These are phyloP conservation scores for Ladona fulva DNA, from an alignment of 1,140 invertebrate species.

Conservation along the genomic window DNA sequence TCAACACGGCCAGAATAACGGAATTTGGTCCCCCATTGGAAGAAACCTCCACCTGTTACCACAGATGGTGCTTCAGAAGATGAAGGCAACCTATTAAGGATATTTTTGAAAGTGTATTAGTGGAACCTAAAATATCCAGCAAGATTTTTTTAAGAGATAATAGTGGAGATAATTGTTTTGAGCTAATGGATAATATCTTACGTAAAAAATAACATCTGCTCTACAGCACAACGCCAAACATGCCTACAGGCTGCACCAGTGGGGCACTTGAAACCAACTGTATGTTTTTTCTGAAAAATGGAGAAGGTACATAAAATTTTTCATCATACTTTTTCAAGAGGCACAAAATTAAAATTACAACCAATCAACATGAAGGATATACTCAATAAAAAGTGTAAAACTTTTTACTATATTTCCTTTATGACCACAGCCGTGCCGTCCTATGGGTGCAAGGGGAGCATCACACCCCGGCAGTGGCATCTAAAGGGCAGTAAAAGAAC, in stretches of 20 bases:
- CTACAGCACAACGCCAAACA: constrained; percentile 91
- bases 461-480: too few species aligned
- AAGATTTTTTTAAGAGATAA: background rate
- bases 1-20: constrained; percentile 83
- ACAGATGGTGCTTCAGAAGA: constrained; percentile 77
- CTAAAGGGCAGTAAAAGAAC: too few species aligned
- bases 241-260: constrained; percentile 83
- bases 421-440: too few species aligned
- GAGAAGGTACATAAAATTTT: too few species aligned
- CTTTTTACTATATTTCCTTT: too few species aligned
- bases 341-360: too few species aligned
- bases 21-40: constrained; percentile 90
- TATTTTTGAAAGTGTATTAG: too few species aligned
- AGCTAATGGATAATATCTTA: constrained; percentile 44
- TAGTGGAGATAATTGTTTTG: background rate
- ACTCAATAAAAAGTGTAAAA: too few species aligned
- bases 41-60: constrained; percentile 85
- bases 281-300: constrained; percentile 80
- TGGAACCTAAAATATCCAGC: too few species aligned
- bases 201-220: constrained; percentile 97
- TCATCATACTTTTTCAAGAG: too few species aligned
- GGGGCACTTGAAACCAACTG: constrained; percentile 90
- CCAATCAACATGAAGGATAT: too few species aligned
- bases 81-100: constrained; percentile 58
- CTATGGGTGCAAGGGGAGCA: too few species aligned